Evolutionary conservation across 2,888 invertebrate species (phyloP), one percentile per base, ranked within the genome.

Genomic region (Copidosoma aretas): DNA sequence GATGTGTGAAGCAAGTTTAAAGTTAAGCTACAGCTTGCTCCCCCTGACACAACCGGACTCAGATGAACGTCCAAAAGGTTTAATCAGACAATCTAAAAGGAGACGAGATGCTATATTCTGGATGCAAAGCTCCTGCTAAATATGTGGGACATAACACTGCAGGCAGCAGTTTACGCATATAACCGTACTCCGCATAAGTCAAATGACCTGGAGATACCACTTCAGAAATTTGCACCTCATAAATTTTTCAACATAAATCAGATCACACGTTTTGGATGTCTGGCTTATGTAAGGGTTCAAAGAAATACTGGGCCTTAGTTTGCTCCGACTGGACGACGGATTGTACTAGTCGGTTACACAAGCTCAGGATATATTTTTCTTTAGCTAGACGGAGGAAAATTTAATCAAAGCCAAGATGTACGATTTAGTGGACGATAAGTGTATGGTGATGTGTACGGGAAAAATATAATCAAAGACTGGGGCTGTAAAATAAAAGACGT

Each of bases 391-490:
- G 61, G 64, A 1, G 67, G 71, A 5, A 73, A 74, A 71, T 70
- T 71, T 19, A 71, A 70, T 54, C 43, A 56, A 53, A 64, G 64
- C 15, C 46, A 49, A 22, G 57, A 58, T 25, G 56, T 63, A 1
- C n/a, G 32, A 54, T 75, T 75, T 56, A 69, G 70, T 52, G 73
- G 75, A 65, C 75, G 73, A 70, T 21, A 75, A 19, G 72, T 73
- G 21, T 77, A 74, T 61, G 73, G 73, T 43, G 71, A 76, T 41
- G 61, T 65, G 12, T 74, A 64, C 22, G 51, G 51, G 8, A 64
- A 52, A 51, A 25, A 52, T 4, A 41, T n/a, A 17, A 59, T 64
- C n/a, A 57, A 59, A 53, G 17, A 65, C 39, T 22, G 59, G 59
- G 32, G 8, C 3, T 8, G 8, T 32, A 8, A 32, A 8, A 32